Base-by-base conservation (phyloP, 2,888 invertebrate genomes). In the Spilarctia lutea region DNA sequence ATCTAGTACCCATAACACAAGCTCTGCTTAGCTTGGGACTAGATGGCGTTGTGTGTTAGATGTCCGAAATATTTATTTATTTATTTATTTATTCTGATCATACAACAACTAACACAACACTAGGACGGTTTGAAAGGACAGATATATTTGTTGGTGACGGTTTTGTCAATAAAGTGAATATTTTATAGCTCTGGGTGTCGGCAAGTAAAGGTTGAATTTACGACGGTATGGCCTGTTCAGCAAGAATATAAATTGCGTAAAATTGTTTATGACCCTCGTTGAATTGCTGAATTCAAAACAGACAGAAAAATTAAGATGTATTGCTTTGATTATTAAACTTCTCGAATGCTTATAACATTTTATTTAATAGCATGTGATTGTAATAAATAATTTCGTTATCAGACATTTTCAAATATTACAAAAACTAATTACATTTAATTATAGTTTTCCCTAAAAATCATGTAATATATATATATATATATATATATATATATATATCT, bases 101-200 rank as follows among this genome's bases (percentile, higher is more conserved):
- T 60, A 52, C 6, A n/a, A 35, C 42, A n/a, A n/a, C n/a, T n/a
- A n/a, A n/a, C n/a, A n/a, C n/a, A n/a, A n/a, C n/a, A n/a, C n/a
- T n/a, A n/a, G n/a, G n/a, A n/a, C n/a, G n/a, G n/a, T n/a, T 76
- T 48, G 68, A 77, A 83, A 82, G 76, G 73, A 71, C 77, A 56
- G 74, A 71, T 60, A 56, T 65, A 39, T 69, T 86, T 81, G 83
- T 84, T 85, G 84, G 84, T 83, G 82, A 76, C 78, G 78, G 83
- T 79, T 85, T 80, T 84, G 85, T 87, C 88, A 83, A 90, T 90
- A 90, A 90, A 89, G 90, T 89, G 83, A 86, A 90, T 88, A 90
- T 89, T 90, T 91, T 90, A 91, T 86, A 83, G 83, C 84, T 74
- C 42, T 73, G 80, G 81, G 87, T 90, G 88, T 89, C 86, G 86